Base-by-base conservation (phyloP, 2,113 vertebrate species). In the Eulemur macaco region DNA sequence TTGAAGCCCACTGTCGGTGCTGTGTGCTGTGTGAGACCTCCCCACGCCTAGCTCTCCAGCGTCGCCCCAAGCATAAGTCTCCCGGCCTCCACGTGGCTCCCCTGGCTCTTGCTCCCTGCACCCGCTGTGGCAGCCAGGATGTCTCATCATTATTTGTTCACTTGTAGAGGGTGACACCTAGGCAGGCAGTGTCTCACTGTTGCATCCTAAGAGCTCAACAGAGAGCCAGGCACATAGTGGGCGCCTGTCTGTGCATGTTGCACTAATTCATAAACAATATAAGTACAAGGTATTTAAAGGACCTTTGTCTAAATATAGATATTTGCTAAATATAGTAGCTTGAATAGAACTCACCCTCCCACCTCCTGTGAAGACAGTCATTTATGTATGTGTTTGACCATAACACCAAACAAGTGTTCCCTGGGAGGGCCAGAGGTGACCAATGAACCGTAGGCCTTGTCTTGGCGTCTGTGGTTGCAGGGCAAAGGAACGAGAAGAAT, bases 361-460 rank as follows among this genome's bases (percentile, higher is more conserved):
- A 63, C 45, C 89, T 2, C 45, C 37, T 0, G 1, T 21, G 21
- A 82, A 37, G 89, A 84, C 2, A 1, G 87, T 42, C 85, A 15
- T n/a, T 31, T 42, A 8, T 4, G 34, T 42, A 20, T 20, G 29
- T 20, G 3, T 86, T 25, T 81, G 37, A 45, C 81, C 29, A 1
- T 9, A 0, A 56, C 47, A 9, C 31, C 39, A 14, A 37, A 34
- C 60, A 9, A 34, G 25, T 37, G 77, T 60, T 23, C 37, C 23
- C 56, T 1, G 1, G 39, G 56, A 77, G 66, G 31, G 78, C 47
- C 90, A 18, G 58, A 31, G 82, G 66, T 11, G 69, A 39, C 86
- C 6, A 13, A 2, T 0, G 58, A 29, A 4, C 21, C 1, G 0
- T 0, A 4, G 50, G 45, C 47, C 64, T 58, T 14, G 14, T n/a